These are phyloP conservation scores for Ursus arctos DNA, from an alignment of 2,113 vertebrate genomes.

Conservation along the genomic window DNA sequence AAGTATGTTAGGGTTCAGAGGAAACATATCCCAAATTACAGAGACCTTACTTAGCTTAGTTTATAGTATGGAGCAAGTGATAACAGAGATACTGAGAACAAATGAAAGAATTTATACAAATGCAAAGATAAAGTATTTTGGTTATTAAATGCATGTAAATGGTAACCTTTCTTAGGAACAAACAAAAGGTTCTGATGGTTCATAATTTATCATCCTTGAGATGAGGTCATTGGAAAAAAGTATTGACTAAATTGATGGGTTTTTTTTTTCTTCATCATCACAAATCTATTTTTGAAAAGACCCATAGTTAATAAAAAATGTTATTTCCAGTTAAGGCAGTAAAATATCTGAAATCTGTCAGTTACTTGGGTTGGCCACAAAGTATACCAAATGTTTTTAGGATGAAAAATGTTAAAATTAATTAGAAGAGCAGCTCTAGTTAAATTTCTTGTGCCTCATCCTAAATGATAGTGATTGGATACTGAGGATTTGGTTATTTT, in stretches of 20 bases:
- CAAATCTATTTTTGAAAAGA: slow-evolving; percentile 29
- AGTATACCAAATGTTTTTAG: background rate
- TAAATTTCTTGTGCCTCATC: slow-evolving; percentile 2
- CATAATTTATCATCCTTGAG: slow-evolving; percentile 26
- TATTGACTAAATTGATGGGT: background rate
- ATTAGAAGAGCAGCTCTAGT: background rate
- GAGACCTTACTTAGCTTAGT: background rate
- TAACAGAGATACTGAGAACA: background rate
- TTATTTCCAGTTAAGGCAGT: slow-evolving; percentile 30
- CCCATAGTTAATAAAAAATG: background rate
- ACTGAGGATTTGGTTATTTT: slow-evolving; percentile 44
- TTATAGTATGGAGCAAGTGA: background rate
- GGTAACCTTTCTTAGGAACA: background rate
- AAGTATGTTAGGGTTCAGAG: background rate
- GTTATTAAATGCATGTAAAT: background rate
- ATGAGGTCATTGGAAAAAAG: background rate
- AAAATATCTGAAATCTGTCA: slow-evolving; percentile 14
- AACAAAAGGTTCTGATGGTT: background rate
- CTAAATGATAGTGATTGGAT: background rate
- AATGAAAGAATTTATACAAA: background rate
- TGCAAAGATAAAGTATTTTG: background rate
- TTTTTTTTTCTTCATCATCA: slow-evolving; percentile 27
- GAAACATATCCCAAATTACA: background rate
- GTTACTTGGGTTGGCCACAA: slow-evolving; percentile 18
- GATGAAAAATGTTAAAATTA: slow-evolving; percentile 49